These are phyloP conservation scores for Oedothorax gibbosus DNA, from an alignment of 1,140 invertebrate genomes.

Conservation along the genomic window DNA sequence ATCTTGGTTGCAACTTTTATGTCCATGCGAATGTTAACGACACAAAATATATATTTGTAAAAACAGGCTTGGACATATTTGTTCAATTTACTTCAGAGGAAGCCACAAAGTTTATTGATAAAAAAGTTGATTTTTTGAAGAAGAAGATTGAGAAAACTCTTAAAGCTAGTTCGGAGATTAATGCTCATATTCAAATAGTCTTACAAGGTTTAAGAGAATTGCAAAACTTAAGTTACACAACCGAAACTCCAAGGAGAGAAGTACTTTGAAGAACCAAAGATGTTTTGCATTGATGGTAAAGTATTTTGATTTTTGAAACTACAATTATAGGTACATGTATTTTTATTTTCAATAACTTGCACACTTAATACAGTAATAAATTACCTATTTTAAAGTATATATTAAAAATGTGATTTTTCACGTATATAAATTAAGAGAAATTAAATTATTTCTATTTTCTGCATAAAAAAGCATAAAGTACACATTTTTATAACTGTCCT, in stretches of 20 bases:
- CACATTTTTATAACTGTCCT: too few relatives aligned
- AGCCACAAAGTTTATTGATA: slow-evolving; percentile 78
- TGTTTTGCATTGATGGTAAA: slow-evolving; percentile 17
- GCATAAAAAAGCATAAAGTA: too few relatives aligned
- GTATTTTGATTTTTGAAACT: not conserved
- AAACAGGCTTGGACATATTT: slow-evolving; percentile 81
- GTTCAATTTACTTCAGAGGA: slow-evolving; percentile 80
- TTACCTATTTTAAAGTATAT: too few relatives aligned
- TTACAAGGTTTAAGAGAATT: slow-evolving; percentile 59
- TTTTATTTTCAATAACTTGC: not conserved
- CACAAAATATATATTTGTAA: slow-evolving; percentile 77
- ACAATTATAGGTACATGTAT: not conserved
- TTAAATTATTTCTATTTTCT: too few relatives aligned
- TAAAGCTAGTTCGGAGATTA: slow-evolving; percentile 77
- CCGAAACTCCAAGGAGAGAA: slow-evolving; percentile 51
- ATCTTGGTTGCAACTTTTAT: slow-evolving; percentile 64
- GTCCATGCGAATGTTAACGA: slow-evolving; percentile 73
- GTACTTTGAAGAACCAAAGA: slow-evolving; percentile 35
- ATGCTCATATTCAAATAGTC: slow-evolving; percentile 84
- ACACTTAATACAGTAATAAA: too few relatives aligned
- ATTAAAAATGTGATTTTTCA: too few relatives aligned
- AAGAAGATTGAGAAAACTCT: slow-evolving; percentile 72
- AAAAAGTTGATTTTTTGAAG: slow-evolving; percentile 77
- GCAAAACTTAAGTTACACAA: slow-evolving; percentile 43
- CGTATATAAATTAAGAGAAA: too few relatives aligned